Evolutionary conservation across 2,797 vertebrate species (phyloP).

Genomic region (Acridotheres tristis): DNA sequence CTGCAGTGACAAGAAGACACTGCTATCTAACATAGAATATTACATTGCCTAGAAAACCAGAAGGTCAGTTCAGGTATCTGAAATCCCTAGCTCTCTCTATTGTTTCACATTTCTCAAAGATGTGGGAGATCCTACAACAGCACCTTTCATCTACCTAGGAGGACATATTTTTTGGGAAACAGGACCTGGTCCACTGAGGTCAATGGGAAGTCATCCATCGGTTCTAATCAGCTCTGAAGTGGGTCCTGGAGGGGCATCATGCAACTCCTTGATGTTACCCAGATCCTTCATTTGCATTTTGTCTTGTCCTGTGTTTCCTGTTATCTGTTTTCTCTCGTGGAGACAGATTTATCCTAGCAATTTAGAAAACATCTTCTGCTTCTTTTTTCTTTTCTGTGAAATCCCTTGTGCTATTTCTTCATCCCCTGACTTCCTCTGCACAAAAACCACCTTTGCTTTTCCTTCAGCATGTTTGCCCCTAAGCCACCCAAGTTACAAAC

Average conservation of each 20-base stretch:
- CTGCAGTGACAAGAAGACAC: not conserved
- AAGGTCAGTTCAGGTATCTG: not conserved
- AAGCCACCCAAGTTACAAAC: slow-evolving; percentile 55
- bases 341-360: slow-evolving; percentile 49
- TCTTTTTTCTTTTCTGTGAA: not conserved
- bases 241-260: not conserved
- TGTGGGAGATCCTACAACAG: not conserved
- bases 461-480: not conserved
- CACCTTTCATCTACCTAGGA: not conserved
- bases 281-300: slow-evolving; percentile 58
- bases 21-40: not conserved
- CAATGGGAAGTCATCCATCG: not conserved
- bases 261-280: slow-evolving; percentile 27
- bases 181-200: not conserved
- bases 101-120: not conserved
- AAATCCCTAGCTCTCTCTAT: not conserved
- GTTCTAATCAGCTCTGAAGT: not conserved
- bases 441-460: slow-evolving; percentile 46
- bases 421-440: not conserved
- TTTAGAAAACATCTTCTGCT: slow-evolving; percentile 13
- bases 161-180: not conserved
- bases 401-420: slow-evolving; percentile 24
- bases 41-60: not conserved
- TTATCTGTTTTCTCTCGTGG: slow-evolving; percentile 35
- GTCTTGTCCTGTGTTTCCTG: slow-evolving; percentile 38